Base-by-base conservation (phyloP, 2,888 invertebrate genomes). In the Arrhopalites spinosus region DNA sequence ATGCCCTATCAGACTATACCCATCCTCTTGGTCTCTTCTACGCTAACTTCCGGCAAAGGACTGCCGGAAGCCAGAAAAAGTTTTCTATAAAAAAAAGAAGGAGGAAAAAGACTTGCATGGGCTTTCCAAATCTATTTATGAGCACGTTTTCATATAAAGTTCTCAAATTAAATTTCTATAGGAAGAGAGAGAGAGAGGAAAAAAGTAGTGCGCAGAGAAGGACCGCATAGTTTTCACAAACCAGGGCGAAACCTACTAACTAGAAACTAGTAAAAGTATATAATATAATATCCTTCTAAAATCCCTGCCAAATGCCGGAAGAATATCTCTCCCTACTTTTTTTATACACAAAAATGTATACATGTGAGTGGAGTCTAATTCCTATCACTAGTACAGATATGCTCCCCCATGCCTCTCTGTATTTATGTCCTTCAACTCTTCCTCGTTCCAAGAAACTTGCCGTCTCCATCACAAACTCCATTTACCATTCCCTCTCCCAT, bases 11-110 rank as follows among this genome's bases (percentile, higher is more conserved):
- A 15, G n/a, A n/a, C 23, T 63, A 72, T 45, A 63, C 17, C 47
- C 82, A n/a, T 50, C 50, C 50, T n/a, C 50, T 11, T 3, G n/a
- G 8, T n/a, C 50, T 17, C 17, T 3, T n/a, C 50, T 50, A 50
- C 50, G 50, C 59, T 78, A 81, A 81, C 82, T 82, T 82, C 82
- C 82, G 82, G 82, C 82, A 81, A 82, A 81, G 74, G 74, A 73
- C 81, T 81, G 81, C 80, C 82, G 82, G 82, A 82, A 82, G 81
- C 81, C 79, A 80, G 74, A 72, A 72, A 72, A 72, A 72, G 72
- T 72, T 72, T 72, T 63, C 20, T 36, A 70, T 47, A 72, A 61
- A 72, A 72, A 72, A 72, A 72, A 30, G 29, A n/a, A 63, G 45
- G 20, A 27, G 23, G 53, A 20, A 45, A 17, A 70, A 70, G 72